Percentiles rank a stretch among this genome's conserved stretches.
phyloP scores from a whole-genome alignment of 2,113 vertebrate species.

The Brachionichthys hirsutus region DNA sequence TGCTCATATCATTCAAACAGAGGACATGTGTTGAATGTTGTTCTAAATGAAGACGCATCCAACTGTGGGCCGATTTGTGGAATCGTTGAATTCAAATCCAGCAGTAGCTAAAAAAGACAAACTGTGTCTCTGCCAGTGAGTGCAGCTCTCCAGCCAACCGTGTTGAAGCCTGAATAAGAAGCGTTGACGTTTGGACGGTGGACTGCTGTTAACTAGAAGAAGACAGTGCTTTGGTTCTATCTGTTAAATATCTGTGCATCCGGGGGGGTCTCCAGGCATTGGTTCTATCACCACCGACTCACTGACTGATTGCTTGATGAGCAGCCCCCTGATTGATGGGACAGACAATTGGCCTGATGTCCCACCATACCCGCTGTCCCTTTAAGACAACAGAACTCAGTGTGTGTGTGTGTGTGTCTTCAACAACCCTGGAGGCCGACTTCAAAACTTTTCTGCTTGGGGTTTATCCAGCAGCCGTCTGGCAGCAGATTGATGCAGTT shows the following conservation, averaged over 20 bases:
- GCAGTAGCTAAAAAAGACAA: background rate
- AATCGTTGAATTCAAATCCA: background rate
- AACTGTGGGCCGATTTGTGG: no score
- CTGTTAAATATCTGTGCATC: slow-evolving; percentile 35
- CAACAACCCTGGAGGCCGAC: slow-evolving; percentile 29
- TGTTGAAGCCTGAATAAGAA: slow-evolving; percentile 12
- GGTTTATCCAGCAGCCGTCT: slow-evolving; percentile 37
- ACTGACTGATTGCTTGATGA: slow-evolving; percentile 70
- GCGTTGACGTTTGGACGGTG: background rate
- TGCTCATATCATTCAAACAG: background rate
- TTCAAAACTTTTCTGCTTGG: slow-evolving; percentile 35
- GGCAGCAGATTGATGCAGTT: slow-evolving; percentile 54
- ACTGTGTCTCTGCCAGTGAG: background rate
- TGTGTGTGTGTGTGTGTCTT: slow-evolving; percentile 47
- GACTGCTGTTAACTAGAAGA: slow-evolving; percentile 3
- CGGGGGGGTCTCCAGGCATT: slow-evolving; percentile 52
- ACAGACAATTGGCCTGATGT: slow-evolving; percentile 65
- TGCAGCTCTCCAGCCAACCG: slow-evolving; percentile 1
- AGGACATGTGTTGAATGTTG: background rate
- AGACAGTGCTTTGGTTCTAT: slow-evolving; percentile 12
- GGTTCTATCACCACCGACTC: slow-evolving; percentile 55
- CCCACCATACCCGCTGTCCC: slow-evolving; percentile 10
- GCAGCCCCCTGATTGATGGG: slow-evolving; percentile 73
- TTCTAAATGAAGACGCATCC: no score
- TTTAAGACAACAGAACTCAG: slow-evolving; percentile 31